A percentile compares a stretch with the other conserved stretches of the same genome.
Evolutionary conservation across 2,797 vertebrate species (phyloP).

Genomic region (Characodon lateralis): DNA sequence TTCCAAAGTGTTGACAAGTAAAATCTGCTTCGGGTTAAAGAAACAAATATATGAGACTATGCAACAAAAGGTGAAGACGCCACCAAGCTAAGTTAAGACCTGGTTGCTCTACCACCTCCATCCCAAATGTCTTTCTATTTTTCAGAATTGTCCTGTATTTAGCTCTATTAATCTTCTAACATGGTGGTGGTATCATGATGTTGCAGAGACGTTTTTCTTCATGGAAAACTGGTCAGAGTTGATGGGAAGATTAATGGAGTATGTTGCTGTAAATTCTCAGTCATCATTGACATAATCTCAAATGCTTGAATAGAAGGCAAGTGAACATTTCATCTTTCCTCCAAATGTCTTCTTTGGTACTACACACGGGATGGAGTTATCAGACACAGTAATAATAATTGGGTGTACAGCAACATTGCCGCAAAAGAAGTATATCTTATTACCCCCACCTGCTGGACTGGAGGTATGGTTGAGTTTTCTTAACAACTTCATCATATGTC

Average conservation of each 20-base stretch:
- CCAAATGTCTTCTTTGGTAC: not conserved
- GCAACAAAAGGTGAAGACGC: not conserved
- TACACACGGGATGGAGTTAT: not conserved
- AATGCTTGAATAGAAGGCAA: not conserved
- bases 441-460: too few species aligned
- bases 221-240: not conserved
- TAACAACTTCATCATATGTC: too few species aligned
- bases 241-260: not conserved
- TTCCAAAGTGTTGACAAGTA: not conserved
- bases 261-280: not conserved
- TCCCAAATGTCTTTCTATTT: not conserved
- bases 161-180: not conserved
- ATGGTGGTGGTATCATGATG: not conserved
- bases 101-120: too few species aligned
- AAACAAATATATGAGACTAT: not conserved
- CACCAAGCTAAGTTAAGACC: not conserved
- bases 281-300: not conserved
- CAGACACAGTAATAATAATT: not conserved
- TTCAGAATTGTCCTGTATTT: not conserved
- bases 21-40: not conserved
- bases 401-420: too few species aligned
- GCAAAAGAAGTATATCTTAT: too few species aligned
- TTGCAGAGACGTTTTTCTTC: not conserved
- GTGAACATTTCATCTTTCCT: not conserved
- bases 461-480: too few species aligned